Base-by-base conservation (phyloP, 1,140 invertebrate genomes). In the Rhopalosiphum maidis region DNA sequence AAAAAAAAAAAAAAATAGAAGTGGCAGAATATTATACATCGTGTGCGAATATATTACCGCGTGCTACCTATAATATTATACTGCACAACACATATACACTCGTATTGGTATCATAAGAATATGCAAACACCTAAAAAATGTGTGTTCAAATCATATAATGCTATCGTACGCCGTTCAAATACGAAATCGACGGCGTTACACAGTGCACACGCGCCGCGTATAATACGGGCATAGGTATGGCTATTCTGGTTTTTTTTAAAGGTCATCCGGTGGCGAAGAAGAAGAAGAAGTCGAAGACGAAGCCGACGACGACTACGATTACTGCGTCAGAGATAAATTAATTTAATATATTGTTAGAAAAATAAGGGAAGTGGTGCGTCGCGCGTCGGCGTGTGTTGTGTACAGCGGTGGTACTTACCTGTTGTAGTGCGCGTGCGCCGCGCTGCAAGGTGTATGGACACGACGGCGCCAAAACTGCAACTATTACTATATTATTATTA, bases 381-480 rank as follows among this genome's bases (percentile, higher is more conserved):
- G 46, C 1, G 43, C 41, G 46, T 30, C 25, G 46, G 43, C 25
- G 85, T 87, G 43, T 48, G 85, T 48, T 46, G 85, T 18, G 43
- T n/a, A 11, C 23, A 1, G 43, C 30, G 55, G 60, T n/a, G n/a
- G 60, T 77, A 77, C 60, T 2, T 77, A 77, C 15, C 15, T n/a
- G 43, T 37, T 3, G 77, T 22, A 23, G 8, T 43, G 83, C 83
- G 83, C 83, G 22, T 85, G 83, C 83, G 83, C 83, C 23, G 25
- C 30, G 48, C 46, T 82, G 43, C 90, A 82, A 91, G 90, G 90
- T 91, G 68, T 68, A 43, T 48, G 90, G 68, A 83, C 90, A 91
- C n/a, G 77, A 77, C 77, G 91, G 77, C 91, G 91, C 68, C 91
- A 54, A 92, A 82, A 68, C 90, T n/a, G n/a, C 87, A 87, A 87